Percentiles rank a stretch among this genome's conserved stretches.
Evolutionary conservation across 2,797 vertebrate genomes (phyloP).

Genomic region (Micropoecilia bifurca): DNA sequence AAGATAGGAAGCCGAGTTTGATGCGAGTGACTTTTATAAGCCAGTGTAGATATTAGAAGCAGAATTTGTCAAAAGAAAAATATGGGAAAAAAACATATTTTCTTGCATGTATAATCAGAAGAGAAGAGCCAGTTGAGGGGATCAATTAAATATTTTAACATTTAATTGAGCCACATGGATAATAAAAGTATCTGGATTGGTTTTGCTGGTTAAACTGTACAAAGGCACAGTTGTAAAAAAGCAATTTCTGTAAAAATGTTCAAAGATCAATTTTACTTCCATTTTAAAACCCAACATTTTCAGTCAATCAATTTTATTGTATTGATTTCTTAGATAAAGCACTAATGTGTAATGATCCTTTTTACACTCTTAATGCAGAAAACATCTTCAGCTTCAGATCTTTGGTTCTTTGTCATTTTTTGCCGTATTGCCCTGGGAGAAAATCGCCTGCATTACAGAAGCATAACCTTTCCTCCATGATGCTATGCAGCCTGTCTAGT

Average conservation of each 20-base stretch:
- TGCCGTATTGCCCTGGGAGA: slow-evolving; percentile 4
- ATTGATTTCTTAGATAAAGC: not conserved
- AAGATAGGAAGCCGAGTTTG: no score
- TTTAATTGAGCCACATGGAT: no score
- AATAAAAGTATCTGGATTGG: no score
- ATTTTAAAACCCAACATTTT: not conserved
- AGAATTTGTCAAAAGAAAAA: no score
- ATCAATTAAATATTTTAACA: no score
- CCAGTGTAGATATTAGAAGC: no score
- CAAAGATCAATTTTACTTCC: not conserved
- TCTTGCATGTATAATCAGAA: no score
- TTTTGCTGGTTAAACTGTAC: no score
- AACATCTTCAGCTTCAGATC: not conserved
- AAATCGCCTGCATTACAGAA: not conserved
- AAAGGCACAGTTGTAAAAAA: not conserved
- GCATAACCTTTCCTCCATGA: slow-evolving; percentile 21
- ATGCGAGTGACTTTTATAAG: no score
- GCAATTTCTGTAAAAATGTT: not conserved
- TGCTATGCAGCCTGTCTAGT: slow-evolving; percentile 15
- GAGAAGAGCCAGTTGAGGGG: no score
- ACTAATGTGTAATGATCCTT: not conserved
- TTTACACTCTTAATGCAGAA: not conserved
- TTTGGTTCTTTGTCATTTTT: slow-evolving; percentile 4
- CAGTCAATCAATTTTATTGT: not conserved
- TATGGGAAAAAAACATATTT: no score